phyloP scores from a whole-genome alignment of 2,113 vertebrate genomes.

The Proteles cristata region DNA sequence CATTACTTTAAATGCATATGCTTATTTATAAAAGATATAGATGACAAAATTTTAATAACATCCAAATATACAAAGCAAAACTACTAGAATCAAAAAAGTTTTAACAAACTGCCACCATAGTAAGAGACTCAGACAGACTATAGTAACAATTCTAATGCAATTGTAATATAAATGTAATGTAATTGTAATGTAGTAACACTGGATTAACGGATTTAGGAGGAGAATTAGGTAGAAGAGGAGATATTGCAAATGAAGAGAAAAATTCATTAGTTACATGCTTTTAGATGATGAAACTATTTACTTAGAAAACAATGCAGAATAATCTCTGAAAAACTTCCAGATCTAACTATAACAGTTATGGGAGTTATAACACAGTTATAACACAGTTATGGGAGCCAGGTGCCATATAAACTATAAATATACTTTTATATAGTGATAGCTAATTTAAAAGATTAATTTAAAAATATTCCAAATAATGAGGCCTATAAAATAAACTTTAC shows the following conservation, averaged over 20 bases:
- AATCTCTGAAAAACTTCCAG: background rate
- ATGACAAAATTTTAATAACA: background rate
- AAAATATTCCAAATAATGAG: background rate
- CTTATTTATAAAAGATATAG: background rate
- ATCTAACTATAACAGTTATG: background rate
- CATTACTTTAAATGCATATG: background rate
- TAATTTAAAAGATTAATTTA: background rate
- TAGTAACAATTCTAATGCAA: background rate
- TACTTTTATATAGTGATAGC: background rate
- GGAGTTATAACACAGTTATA: too few species aligned
- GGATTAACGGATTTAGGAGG: background rate
- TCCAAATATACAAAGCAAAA: background rate
- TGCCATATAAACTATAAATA: background rate
- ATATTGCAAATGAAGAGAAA: background rate
- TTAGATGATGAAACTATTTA: background rate
- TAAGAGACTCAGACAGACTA: background rate
- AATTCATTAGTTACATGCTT: background rate
- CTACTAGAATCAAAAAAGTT: background rate
- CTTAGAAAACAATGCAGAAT: background rate
- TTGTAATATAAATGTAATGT: background rate
- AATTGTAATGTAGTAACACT: background rate
- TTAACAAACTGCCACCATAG: background rate
- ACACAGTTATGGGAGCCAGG: background rate
- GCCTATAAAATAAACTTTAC: background rate
- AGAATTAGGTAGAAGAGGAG: background rate